Percentiles rank a stretch among this genome's conserved stretches.
phyloP scores from a whole-genome alignment of 2,113 vertebrate genomes.

The Carettochelys insculpta region DNA sequence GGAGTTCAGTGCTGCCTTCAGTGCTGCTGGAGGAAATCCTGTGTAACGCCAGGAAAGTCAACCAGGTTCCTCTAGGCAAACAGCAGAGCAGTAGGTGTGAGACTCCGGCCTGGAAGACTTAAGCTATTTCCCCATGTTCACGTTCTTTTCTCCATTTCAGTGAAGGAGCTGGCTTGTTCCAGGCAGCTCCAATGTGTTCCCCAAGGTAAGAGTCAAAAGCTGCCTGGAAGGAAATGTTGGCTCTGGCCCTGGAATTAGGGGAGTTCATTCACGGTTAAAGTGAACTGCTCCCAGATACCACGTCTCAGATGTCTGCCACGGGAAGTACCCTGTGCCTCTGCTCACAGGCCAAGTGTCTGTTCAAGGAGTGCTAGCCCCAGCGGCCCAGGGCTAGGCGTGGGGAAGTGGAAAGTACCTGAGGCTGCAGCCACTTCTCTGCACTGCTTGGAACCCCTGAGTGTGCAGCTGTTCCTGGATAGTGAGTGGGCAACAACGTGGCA shows the following conservation, averaged over 20 bases:
- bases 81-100: neutral
- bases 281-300: neutral
- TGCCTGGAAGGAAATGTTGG: neutral
- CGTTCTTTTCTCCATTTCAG: neutral
- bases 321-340: neutral
- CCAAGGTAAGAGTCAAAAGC: neutral
- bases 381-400: rapidly evolving
- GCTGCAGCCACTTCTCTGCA: neutral
- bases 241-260: neutral
- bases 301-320: neutral
- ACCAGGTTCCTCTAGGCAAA: neutral
- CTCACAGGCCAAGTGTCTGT: neutral
- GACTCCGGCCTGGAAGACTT: rapidly evolving
- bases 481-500: no score
- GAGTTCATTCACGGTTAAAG: neutral
- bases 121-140: neutral
- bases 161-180: neutral
- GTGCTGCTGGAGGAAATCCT: rapidly evolving
- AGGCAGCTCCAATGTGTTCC: neutral
- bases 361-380: rapidly evolving
- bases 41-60: rapidly evolving
- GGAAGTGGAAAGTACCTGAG: neutral
- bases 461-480: rapidly evolving
- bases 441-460: neutral
- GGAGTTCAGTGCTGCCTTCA: neutral